Base-by-base conservation (phyloP, 1,140 invertebrate species). In the Cherax quadricarinatus region DNA sequence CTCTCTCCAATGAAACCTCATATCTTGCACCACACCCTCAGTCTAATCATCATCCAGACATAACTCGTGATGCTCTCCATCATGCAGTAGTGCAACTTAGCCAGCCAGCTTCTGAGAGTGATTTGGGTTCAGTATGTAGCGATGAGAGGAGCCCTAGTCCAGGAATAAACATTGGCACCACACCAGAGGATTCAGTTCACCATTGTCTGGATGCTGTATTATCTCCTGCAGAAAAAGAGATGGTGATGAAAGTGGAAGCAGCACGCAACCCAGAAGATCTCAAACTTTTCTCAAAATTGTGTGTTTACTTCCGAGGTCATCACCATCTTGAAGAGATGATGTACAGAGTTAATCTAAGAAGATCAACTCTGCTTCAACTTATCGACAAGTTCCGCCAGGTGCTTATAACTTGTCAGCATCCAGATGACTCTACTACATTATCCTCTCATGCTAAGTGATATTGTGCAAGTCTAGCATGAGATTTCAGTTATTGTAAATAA, bases 291-390 rank as follows among this genome's bases (percentile, higher is more conserved):
- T 97, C 94, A 24, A 95, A 94, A 89, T 94, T 96, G 57, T 95
- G 95, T 94, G 95, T 95, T 10, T 99, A 99, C 95, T 98, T 99
- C 94, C 96, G 97, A 92, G 98, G 98, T 9, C 96, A 97, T 89
- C 97, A 98, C 95, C 99, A 99, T 95, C 95, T 99, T 7, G 99
- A 99, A 95, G 98, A 99, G 95, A 99, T 99, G 86, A 99, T 99
- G 98, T 99, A 98, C 95, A 97, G 98, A 95, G 98, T 99, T 95
- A 99, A 99, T 95, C 96, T 99, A 30, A 96, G 97, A 21, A 96
- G 98, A 88, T 98, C 98, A 3, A 98, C 99, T 94, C 95, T 99
- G 18, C 95, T 98, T 93, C 97, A 98, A 94, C 95, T 99, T 24
- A 95, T 99, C 1, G 98, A 99, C 94, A 99, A 99, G 95, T 99